Evolutionary conservation across 2,113 vertebrate genomes (phyloP), one percentile per base, ranked within the genome.

Genomic region (Plestiodon gilberti): DNA sequence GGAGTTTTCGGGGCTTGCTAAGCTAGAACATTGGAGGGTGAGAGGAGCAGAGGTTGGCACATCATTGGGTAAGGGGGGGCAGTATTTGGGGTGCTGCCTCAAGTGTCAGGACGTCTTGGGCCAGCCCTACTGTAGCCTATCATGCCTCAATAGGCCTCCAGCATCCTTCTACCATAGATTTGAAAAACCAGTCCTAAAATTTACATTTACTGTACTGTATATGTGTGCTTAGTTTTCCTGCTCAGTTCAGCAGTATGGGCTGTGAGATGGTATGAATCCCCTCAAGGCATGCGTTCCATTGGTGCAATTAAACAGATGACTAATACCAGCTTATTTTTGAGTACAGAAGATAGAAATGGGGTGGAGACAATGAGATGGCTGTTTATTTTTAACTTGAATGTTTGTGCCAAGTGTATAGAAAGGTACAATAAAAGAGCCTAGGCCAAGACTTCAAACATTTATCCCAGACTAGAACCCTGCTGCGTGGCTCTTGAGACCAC

Each of bases 361-460:
- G 71, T 75, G 57, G 82, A 62, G 57, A 79, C 10, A 78, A 69
- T 33, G 81, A 70, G 17, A 76, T 30, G 38, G 71, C 23, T 83
- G 57, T 84, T 75, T 76, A 84, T 84, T 84, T 84, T 84, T 84
- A 84, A 64, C 57, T 75, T 65, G 71, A 30, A 3, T 76, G n/a
- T 84, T 64, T 76, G 64, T 76, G 82, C 73, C 57, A 76, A 33
- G 71, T 64, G 11, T 48, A 33, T 64, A 23, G 28, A 84, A 82
- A 38, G 40, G 71, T 48, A 64, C 3, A 64, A 48, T 76, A 76
- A 43, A 52, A 83, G 59, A 83, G 59, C 59, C 30, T 64, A 64
- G 28, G 71, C 71, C 38, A 64, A 75, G 75, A 25, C 17, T 83
- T 38, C 70, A 74, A 62, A 69, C 43, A 75, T 62, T 75, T 18